phyloP scores from a whole-genome alignment of 2,888 invertebrate species.

The Cephus nigrinus region DNA sequence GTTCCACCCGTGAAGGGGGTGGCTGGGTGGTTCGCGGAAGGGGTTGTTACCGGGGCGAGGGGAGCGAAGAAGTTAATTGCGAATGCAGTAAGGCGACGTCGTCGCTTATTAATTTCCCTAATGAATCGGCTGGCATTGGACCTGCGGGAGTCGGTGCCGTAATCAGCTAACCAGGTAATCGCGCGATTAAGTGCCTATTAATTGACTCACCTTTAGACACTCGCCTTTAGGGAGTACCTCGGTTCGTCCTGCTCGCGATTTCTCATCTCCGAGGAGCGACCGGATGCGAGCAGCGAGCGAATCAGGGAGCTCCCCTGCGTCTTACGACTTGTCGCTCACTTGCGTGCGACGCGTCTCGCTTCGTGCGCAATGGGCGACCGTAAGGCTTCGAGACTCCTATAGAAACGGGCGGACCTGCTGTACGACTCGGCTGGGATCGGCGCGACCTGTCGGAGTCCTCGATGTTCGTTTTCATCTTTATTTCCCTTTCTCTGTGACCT shows the following conservation, averaged over 20 bases:
- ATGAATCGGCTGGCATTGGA: conserved; percentile 38
- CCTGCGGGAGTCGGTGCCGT: conserved; percentile 13
- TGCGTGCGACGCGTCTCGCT: neutral
- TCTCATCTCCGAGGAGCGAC: neutral
- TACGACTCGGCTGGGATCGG: neutral
- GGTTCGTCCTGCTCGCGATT: neutral
- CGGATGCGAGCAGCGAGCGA: neutral
- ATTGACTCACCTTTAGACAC: conserved; percentile 27
- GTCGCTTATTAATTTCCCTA: conserved; percentile 48
- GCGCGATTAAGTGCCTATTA: conserved; percentile 49
- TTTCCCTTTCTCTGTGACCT: neutral
- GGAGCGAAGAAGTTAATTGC: conserved; percentile 41
- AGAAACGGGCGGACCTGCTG: neutral
- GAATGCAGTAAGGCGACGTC: conserved; percentile 26
- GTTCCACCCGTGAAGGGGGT: neutral
- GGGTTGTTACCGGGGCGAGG: conserved; percentile 5
- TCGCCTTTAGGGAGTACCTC: conserved; percentile 6
- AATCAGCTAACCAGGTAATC: conserved; percentile 32
- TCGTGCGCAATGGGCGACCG: neutral
- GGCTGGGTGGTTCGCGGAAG: neutral
- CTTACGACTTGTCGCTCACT: neutral
- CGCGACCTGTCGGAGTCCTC: neutral
- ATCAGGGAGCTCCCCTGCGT: neutral
- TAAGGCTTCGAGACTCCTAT: neutral
- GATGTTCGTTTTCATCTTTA: neutral